phyloP scores from a whole-genome alignment of 2,113 vertebrate species.

The Callocephalon fimbriatum region DNA sequence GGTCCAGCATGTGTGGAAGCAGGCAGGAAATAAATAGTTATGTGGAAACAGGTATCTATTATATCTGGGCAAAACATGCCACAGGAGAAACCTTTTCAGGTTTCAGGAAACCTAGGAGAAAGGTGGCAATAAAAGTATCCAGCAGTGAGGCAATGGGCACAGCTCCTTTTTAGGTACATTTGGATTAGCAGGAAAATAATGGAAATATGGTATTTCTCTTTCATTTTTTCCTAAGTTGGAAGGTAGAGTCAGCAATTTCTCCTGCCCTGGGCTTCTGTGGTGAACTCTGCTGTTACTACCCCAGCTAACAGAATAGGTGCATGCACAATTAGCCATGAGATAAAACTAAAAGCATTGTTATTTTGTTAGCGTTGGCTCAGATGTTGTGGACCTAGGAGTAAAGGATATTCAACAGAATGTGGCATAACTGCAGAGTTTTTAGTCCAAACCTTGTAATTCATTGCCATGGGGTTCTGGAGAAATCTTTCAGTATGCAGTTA shows the following conservation, averaged over 20 bases:
- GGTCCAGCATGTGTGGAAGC: fast-evolving
- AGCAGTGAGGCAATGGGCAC: not conserved
- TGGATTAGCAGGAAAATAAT: not conserved
- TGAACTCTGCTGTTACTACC: not conserved
- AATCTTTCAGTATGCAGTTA: not conserved
- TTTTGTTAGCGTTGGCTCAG: not conserved
- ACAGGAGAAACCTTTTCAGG: not conserved
- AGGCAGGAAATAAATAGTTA: not conserved
- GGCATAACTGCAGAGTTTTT: not conserved
- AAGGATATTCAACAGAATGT: not conserved
- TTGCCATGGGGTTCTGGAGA: not conserved
- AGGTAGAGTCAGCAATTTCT: not conserved
- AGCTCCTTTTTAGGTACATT: not conserved
- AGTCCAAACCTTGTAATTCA: not conserved
- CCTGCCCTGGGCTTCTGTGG: not conserved
- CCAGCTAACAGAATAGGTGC: not conserved
- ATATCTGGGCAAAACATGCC: not conserved
- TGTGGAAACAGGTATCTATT: not conserved
- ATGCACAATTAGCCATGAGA: not conserved
- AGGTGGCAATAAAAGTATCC: not conserved
- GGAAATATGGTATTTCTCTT: not conserved
- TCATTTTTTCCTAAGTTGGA: not conserved
- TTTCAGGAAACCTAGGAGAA: not conserved
- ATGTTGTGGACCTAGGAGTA: not conserved
- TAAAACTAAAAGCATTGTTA: not conserved